A percentile compares a stretch with the other conserved stretches of the same genome.
phyloP scores from a whole-genome alignment of 2,113 vertebrate species.

The Mirza zaza region DNA sequence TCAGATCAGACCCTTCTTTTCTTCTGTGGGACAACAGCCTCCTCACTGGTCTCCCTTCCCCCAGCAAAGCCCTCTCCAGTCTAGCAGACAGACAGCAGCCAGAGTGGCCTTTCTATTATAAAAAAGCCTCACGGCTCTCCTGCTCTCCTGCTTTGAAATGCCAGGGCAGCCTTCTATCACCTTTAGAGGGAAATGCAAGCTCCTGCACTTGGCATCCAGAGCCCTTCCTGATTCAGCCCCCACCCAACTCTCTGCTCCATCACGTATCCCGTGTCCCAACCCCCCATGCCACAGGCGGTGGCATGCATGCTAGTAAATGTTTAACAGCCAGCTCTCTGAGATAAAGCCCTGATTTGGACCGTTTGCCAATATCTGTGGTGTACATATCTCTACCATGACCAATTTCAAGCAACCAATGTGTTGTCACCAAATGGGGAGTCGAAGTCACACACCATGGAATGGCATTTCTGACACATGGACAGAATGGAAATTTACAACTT shows the following conservation, averaged over 20 bases:
- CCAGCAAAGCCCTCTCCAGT: background rate
- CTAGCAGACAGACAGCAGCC: background rate
- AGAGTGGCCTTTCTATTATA: background rate
- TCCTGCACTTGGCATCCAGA: background rate
- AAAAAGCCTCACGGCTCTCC: too few relatives aligned
- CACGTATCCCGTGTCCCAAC: background rate
- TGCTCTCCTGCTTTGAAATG: background rate
- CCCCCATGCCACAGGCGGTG: too few relatives aligned
- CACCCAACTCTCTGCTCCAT: background rate
- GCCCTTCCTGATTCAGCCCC: background rate
- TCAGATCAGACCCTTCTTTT: background rate
- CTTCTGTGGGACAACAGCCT: background rate
- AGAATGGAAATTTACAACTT: background rate
- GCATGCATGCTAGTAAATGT: background rate
- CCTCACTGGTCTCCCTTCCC: background rate
- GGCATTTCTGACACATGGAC: background rate
- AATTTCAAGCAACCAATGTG: background rate
- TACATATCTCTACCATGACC: background rate
- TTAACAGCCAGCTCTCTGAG: background rate
- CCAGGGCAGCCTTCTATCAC: background rate
- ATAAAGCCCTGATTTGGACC: background rate
- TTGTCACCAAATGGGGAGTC: background rate
- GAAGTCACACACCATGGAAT: rapidly evolving
- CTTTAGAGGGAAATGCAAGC: background rate
- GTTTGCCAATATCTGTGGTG: background rate